phyloP scores from a whole-genome alignment of 2,797 vertebrate genomes.

The Miichthys miiuy region DNA sequence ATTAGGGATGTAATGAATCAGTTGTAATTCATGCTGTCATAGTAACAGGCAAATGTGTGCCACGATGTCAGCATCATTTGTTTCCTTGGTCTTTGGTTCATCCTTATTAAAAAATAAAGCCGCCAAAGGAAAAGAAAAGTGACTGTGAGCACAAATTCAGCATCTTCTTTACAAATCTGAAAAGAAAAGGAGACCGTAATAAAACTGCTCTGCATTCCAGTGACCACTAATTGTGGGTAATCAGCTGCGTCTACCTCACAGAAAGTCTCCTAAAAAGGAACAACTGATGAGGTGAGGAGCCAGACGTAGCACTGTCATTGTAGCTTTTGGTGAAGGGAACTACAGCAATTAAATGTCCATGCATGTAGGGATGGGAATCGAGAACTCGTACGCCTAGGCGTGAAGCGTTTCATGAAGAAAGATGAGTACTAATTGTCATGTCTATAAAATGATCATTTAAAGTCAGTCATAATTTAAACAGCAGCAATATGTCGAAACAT shows the following conservation, averaged over 20 bases:
- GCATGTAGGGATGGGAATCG: no score
- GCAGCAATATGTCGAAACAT: no score
- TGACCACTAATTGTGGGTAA: slow-evolving; percentile 23
- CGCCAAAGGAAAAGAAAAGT: background rate
- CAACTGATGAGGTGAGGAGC: background rate
- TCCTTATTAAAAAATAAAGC: background rate
- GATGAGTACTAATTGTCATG: no score
- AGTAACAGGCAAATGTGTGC: background rate
- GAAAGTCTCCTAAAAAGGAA: slow-evolving; percentile 25
- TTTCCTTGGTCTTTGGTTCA: background rate
- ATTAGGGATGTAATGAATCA: background rate
- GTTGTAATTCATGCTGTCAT: background rate
- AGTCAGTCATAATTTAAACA: no score
- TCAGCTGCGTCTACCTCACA: slow-evolving; percentile 14
- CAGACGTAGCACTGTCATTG: slow-evolving; percentile 14
- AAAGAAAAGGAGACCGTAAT: background rate
- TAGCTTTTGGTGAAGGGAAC: slow-evolving; percentile 8
- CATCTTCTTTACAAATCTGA: background rate
- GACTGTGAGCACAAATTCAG: background rate
- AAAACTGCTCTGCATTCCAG: background rate
- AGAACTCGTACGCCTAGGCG: no score
- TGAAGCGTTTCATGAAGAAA: no score
- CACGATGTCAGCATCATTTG: background rate
- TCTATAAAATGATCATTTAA: no score
- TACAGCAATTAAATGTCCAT: background rate